These are phyloP conservation scores for Hesperophylax magnus DNA, from an alignment of 1,140 invertebrate species.

Conservation along the genomic window DNA sequence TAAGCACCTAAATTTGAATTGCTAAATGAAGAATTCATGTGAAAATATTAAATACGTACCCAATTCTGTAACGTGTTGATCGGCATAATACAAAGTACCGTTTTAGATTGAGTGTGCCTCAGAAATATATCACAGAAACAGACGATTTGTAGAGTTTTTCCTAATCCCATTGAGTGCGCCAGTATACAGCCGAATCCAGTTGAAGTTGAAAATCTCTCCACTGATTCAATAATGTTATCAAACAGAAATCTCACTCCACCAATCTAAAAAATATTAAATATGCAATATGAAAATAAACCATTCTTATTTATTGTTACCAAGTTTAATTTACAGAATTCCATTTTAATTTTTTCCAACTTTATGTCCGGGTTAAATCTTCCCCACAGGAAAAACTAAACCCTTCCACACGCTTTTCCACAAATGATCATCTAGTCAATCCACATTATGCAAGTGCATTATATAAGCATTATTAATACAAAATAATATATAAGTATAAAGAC, in stretches of 20 bases:
- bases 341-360: too few species aligned
- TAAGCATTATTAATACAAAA: too few species aligned
- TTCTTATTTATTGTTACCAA: too few species aligned
- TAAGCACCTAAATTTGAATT: background rate
- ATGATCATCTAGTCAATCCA: too few species aligned
- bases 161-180: conserved; percentile 98
- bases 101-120: conserved; percentile 88
- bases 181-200: conserved; percentile 97
- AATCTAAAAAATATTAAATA: conserved; percentile 75
- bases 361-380: too few species aligned
- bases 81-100: conserved; percentile 96
- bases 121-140: conserved; percentile 97
- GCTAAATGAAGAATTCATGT: too few species aligned
- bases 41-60: conserved; percentile 65
- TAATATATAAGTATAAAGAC: too few species aligned
- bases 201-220: conserved; percentile 89
- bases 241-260: conserved; percentile 96
- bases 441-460: too few species aligned
- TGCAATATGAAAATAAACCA: too few species aligned
- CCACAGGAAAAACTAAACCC: too few species aligned
- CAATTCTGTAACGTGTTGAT: conserved; percentile 99
- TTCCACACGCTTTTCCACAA: too few species aligned
- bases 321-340: too few species aligned
- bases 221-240: conserved; percentile 96
- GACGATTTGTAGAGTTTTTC: conserved; percentile 98